phyloP scores from a whole-genome alignment of 2,888 invertebrate species.

The Archaeoteleia sp. region DNA sequence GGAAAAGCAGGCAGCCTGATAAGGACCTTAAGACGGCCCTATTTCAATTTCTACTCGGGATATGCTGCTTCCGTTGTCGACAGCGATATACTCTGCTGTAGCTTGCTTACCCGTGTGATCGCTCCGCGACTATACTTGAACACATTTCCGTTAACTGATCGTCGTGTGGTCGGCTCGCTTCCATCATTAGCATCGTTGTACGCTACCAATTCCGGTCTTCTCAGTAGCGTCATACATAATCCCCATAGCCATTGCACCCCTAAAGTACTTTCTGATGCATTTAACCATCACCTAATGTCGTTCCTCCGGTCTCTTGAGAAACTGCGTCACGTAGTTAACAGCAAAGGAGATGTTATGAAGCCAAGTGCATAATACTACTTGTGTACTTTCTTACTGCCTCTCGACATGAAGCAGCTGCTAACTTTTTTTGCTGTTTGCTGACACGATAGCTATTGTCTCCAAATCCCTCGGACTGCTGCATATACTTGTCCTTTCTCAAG shows the following conservation, averaged over 20 bases:
- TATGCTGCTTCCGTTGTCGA: slow-evolving; percentile 22
- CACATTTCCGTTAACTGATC: slow-evolving; percentile 41
- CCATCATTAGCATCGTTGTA: slow-evolving; percentile 51
- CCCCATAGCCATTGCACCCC: slow-evolving; percentile 25
- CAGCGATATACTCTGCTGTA: slow-evolving; percentile 31
- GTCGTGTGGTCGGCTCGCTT: slow-evolving; percentile 28
- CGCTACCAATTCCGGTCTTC: background rate
- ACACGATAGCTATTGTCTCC: too few species aligned
- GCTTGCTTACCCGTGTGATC: slow-evolving; percentile 37
- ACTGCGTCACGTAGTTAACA: slow-evolving; percentile 38
- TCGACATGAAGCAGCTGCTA: slow-evolving; percentile 7
- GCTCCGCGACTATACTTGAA: slow-evolving; percentile 34
- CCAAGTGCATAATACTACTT: slow-evolving; percentile 17
- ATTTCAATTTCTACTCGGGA: too few species aligned
- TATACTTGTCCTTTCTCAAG: background rate
- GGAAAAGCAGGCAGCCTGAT: too few species aligned
- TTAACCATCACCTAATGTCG: slow-evolving; percentile 42
- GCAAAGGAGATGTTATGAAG: slow-evolving; percentile 40
- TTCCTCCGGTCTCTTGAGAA: slow-evolving; percentile 19
- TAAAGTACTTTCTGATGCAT: slow-evolving; percentile 40
- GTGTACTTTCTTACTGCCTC: slow-evolving; percentile 44
- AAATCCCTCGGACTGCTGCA: background rate
- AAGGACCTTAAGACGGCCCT: too few species aligned
- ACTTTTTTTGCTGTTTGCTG: too few species aligned
- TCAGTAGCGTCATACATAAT: slow-evolving; percentile 17